Conservation (phyloP, 2,113 vertebrate genomes). For the Loxodonta africana region DNA sequence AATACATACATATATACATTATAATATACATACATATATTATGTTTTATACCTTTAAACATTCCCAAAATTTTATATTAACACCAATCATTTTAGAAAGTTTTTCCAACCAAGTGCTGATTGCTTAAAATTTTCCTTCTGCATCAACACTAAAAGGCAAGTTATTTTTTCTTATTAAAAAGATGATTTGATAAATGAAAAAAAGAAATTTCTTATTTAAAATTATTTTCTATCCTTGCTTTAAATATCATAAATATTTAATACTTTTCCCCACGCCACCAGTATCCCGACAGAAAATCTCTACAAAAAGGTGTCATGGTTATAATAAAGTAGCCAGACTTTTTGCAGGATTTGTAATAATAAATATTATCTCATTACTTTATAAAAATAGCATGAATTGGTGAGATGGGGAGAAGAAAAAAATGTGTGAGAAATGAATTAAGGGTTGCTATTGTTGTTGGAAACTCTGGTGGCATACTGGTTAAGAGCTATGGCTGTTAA, state of each 20-base stretch:
- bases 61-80: background rate
- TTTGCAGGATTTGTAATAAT: slow-evolving; percentile 54
- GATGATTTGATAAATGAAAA: slow-evolving; percentile 2
- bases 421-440: background rate
- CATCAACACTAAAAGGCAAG: background rate
- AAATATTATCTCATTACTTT: slow-evolving; percentile 51
- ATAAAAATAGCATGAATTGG: slow-evolving; percentile 49
- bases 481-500: too few species aligned
- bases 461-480: too few species aligned
- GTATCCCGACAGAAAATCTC: background rate
- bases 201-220: slow-evolving; percentile 19
- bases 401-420: slow-evolving; percentile 17
- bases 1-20: background rate
- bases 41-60: background rate
- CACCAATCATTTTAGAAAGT: background rate
- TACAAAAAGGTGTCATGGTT: slow-evolving; percentile 9
- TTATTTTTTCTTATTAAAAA: background rate
- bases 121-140: background rate
- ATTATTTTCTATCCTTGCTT: slow-evolving; percentile 48
- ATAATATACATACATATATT: background rate
- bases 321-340: slow-evolving; percentile 12
- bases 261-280: background rate
- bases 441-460: background rate
- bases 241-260: slow-evolving; percentile 51
- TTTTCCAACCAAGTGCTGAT: background rate